Evolutionary conservation across 2,888 invertebrate species (phyloP).

Genomic region (Sipunculus nudus): DNA sequence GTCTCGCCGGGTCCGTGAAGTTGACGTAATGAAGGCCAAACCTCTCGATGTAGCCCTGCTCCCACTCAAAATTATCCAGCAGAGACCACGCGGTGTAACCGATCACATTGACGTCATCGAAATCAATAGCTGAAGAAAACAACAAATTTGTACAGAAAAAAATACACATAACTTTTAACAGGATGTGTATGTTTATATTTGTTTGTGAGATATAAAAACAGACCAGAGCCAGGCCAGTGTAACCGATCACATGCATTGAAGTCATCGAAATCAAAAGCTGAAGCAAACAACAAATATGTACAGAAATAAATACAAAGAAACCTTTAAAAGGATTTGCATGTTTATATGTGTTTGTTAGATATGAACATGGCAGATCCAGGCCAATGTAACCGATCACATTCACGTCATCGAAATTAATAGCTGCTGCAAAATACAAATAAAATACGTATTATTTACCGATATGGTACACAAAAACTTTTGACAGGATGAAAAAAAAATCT

Average conservation of each 20-base stretch:
- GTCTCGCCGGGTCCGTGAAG: constrained; percentile 74
- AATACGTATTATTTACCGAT: no score
- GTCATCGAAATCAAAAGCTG: constrained; percentile 38
- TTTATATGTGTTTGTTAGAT: no score
- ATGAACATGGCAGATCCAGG: constrained; percentile 82
- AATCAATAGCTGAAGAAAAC: constrained; percentile 26
- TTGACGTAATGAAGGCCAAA: constrained; percentile 79
- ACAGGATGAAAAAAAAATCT: no score
- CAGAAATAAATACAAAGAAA: no score
- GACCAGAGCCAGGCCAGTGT: constrained; percentile 80
- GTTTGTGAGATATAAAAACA: no score
- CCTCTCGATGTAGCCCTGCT: constrained; percentile 74
- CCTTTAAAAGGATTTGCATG: no score
- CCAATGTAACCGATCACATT: constrained; percentile 75
- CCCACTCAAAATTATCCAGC: constrained; percentile 84
- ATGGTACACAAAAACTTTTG: no score
- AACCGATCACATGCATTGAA: constrained; percentile 70
- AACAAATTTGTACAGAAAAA: no score
- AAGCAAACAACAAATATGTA: no score
- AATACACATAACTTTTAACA: no score
- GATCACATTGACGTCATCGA: constrained; percentile 49
- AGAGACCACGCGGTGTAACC: constrained; percentile 82
- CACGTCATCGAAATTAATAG: constrained; percentile 41
- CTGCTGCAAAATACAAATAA: no score
- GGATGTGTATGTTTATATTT: no score